Conservation (phyloP, 1,140 invertebrate species). For the Leguminivora glycinivorella region DNA sequence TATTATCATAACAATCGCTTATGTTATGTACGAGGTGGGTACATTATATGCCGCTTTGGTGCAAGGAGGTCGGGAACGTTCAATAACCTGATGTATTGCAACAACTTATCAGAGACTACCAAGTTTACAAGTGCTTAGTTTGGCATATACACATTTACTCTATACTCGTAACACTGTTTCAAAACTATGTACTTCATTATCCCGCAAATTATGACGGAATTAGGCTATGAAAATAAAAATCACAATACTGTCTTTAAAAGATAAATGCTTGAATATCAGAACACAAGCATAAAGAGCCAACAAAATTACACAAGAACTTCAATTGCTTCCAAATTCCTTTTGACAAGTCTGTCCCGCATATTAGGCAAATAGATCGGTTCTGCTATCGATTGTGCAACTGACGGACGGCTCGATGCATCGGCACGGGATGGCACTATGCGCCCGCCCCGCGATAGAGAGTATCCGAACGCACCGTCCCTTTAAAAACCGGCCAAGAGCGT, state of each 20-base stretch:
- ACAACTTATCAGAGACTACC: not conserved
- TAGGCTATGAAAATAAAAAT: too few relatives aligned
- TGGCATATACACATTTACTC: too few relatives aligned
- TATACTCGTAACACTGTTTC: too few relatives aligned
- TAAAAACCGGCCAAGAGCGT: too few relatives aligned
- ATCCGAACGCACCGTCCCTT: constrained; percentile 14
- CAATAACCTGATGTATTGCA: not conserved
- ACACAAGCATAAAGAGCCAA: not conserved
- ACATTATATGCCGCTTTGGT: constrained; percentile 31
- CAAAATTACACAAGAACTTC: not conserved
- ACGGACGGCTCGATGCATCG: constrained; percentile 25
- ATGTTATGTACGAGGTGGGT: constrained; percentile 49
- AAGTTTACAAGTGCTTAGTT: not conserved
- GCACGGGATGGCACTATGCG: constrained; percentile 10
- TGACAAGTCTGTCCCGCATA: constrained; percentile 23
- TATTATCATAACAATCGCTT: constrained; percentile 75
- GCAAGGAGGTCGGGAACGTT: not conserved
- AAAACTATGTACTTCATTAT: too few relatives aligned
- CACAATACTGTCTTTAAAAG: not conserved
- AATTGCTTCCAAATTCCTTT: not conserved
- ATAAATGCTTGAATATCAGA: not conserved
- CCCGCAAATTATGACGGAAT: too few relatives aligned
- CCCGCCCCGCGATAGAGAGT: constrained; percentile 6
- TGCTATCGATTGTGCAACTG: constrained; percentile 19
- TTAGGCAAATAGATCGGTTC: constrained; percentile 26